phyloP scores from a whole-genome alignment of 1,140 invertebrate species.

The Drosophila punjabiensis region DNA sequence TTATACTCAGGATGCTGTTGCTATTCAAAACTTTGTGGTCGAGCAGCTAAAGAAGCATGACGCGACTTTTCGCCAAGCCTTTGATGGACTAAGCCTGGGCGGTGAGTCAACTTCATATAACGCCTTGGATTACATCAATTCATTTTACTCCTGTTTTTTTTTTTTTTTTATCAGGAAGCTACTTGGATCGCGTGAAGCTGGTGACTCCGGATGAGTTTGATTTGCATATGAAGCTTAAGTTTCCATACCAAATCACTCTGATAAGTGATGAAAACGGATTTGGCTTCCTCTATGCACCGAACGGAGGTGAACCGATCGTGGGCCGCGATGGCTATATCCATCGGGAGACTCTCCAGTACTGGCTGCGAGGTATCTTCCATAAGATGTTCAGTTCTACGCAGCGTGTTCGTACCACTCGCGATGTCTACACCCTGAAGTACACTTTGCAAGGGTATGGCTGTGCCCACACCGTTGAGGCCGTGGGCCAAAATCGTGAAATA shows the following conservation, averaged over 20 bases:
- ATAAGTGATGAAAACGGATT: constrained; percentile 5
- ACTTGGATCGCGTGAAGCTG: constrained; percentile 48
- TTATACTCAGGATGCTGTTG: constrained; percentile 14
- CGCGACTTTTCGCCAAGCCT: neutral
- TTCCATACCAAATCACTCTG: constrained; percentile 11
- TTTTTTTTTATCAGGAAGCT: constrained; percentile 24
- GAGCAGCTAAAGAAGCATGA: constrained; percentile 6
- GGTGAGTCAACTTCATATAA: constrained; percentile 7
- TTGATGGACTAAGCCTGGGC: constrained; percentile 24
- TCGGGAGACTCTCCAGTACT: constrained; percentile 6
- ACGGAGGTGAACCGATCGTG: neutral
- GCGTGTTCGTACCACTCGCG: too few species aligned
- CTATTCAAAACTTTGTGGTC: constrained; percentile 23
- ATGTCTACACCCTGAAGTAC: constrained; percentile 11
- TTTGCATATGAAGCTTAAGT: constrained; percentile 9
- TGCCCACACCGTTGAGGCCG: constrained; percentile 33
- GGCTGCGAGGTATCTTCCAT: constrained; percentile 26
- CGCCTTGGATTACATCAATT: neutral
- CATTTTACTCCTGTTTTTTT: too few species aligned
- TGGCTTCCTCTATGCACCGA: constrained; percentile 1
- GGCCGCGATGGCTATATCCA: neutral
- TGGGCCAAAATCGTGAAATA: neutral
- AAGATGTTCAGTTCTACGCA: neutral
- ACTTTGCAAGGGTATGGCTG: constrained; percentile 20
- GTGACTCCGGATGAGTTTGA: constrained; percentile 38